Evolutionary conservation across 2,888 invertebrate species (phyloP).

Genomic region (Idaea dimidiata): DNA sequence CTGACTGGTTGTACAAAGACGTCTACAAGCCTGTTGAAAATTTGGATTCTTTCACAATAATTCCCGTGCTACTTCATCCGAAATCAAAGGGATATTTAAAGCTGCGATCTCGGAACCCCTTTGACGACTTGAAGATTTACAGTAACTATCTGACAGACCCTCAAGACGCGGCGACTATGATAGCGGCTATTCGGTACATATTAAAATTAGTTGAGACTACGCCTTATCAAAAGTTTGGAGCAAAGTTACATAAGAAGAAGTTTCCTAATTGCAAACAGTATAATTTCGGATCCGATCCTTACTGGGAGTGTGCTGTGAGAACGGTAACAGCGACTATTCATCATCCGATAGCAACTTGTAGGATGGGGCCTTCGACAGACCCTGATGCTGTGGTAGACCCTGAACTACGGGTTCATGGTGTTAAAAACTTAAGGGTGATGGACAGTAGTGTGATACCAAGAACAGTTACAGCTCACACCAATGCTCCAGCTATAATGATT

Average conservation of each 20-base stretch:
- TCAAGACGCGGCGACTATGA: slow-evolving; percentile 80
- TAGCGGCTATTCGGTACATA: slow-evolving; percentile 81
- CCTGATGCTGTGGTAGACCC: slow-evolving; percentile 82
- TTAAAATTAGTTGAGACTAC: slow-evolving; percentile 77
- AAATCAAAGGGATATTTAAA: slow-evolving; percentile 83
- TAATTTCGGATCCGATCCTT: slow-evolving; percentile 80
- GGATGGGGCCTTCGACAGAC: slow-evolving; percentile 83
- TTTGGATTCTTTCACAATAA: slow-evolving; percentile 66
- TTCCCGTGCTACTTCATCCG: slow-evolving; percentile 82
- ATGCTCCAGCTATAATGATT: slow-evolving; percentile 85
- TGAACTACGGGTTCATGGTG: slow-evolving; percentile 82
- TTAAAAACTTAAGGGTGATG: slow-evolving; percentile 82
- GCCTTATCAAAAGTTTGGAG: slow-evolving; percentile 82
- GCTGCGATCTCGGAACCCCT: slow-evolving; percentile 83
- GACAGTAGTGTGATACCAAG: slow-evolving; percentile 86
- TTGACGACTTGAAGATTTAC: slow-evolving; percentile 83
- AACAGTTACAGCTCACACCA: slow-evolving; percentile 84
- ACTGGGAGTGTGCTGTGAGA: slow-evolving; percentile 85
- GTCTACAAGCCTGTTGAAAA: slow-evolving; percentile 64
- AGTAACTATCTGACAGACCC: slow-evolving; percentile 86
- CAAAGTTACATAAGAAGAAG: slow-evolving; percentile 74
- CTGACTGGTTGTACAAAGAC: slow-evolving; percentile 65
- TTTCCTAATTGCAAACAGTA: slow-evolving; percentile 78
- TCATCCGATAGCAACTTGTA: slow-evolving; percentile 86
- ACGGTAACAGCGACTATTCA: slow-evolving; percentile 83